A percentile compares a stretch with the other conserved stretches of the same genome.
phyloP scores from a whole-genome alignment of 1,140 invertebrate species.

The Lycorma delicatula region DNA sequence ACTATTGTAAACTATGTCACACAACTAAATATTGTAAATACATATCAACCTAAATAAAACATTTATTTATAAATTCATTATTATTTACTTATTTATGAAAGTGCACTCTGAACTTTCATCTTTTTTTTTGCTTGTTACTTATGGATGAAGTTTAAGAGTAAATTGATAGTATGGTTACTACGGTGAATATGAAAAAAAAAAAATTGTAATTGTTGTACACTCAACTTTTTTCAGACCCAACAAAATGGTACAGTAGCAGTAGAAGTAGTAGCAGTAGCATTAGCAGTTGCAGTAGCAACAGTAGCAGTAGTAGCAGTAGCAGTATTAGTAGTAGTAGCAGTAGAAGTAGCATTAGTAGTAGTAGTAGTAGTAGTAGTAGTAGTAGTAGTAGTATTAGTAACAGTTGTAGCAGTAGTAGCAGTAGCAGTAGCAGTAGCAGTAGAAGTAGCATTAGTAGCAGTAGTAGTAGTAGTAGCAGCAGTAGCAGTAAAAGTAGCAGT shows the following conservation, averaged over 20 bases:
- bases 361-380: neutral
- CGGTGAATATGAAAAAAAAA: too few relatives aligned
- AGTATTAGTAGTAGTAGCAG: neutral
- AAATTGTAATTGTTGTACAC: too few relatives aligned
- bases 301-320: neutral
- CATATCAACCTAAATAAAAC: too few relatives aligned
- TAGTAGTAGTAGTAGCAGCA: neutral
- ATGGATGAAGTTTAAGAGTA: too few relatives aligned
- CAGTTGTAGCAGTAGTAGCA: neutral
- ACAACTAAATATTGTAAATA: too few relatives aligned
- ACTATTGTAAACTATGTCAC: too few relatives aligned
- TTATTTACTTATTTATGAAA: too few relatives aligned
- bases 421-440: neutral
- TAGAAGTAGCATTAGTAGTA: neutral
- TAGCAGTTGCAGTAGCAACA: neutral
- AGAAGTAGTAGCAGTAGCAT: neutral
- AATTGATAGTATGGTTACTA: too few relatives aligned
- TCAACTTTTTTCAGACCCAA: too few relatives aligned
- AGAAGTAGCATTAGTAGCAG: neutral
- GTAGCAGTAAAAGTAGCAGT: neutral
- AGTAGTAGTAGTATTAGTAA: neutral
- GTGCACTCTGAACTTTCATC: too few relatives aligned
- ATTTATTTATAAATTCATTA: too few relatives aligned
- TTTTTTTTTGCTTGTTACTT: too few relatives aligned
- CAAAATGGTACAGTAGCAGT: neutral